A percentile compares a stretch with the other conserved stretches of the same genome.
Evolutionary conservation across 2,113 vertebrate species (phyloP).

Genomic region (Centropus unirufus): DNA sequence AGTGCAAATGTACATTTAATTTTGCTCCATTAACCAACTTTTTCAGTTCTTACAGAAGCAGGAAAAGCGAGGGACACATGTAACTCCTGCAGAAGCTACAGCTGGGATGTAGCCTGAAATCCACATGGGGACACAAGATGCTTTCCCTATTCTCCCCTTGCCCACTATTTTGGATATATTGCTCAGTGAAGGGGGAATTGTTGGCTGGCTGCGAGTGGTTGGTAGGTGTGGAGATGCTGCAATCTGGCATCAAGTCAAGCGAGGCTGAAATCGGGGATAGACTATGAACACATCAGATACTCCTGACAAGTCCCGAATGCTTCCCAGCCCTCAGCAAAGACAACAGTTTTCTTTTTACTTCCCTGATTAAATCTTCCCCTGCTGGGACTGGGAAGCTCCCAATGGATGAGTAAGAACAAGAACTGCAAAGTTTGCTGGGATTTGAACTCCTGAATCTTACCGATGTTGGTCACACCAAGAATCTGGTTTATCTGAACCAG

Average conservation of each 20-base stretch:
- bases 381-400: neutral
- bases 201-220: neutral
- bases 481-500: neutral
- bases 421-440: neutral
- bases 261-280: neutral
- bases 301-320: neutral
- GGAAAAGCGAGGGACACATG: neutral
- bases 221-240: neutral
- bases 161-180: neutral
- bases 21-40: neutral
- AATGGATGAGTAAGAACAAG: neutral
- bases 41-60: neutral
- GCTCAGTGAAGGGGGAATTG: neutral
- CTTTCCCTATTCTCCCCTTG: neutral
- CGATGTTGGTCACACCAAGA: rapidly evolving
- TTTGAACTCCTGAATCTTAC: neutral
- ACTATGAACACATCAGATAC: neutral
- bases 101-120: neutral
- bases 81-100: neutral
- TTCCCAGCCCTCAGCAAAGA: neutral
- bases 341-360: neutral
- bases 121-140: neutral
- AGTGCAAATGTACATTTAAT: neutral
- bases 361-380: neutral
- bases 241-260: neutral